Evolutionary conservation across 1,140 invertebrate species (phyloP), one percentile per base, ranked within the genome.

Genomic region (Batillaria attramentaria): DNA sequence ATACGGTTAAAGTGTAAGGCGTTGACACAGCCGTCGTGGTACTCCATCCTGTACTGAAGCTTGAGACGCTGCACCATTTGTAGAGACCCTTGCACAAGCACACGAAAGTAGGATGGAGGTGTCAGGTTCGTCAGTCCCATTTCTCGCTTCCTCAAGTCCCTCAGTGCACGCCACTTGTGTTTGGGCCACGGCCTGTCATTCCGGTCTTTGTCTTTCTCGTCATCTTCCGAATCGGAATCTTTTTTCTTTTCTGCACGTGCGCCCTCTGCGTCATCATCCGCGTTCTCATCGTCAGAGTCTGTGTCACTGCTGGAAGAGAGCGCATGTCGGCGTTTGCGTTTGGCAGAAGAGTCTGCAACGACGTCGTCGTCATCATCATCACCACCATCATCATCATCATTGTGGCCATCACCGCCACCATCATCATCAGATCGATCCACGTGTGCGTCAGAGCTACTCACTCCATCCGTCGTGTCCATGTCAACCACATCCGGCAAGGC

Each of bases 1-100:
- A 91, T 85, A 70, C 93, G 93, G 92, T 97, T 97, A 90, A 98
- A 99, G 91, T 96, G 95, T 54, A 99, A 92, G 65, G 95, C 94
- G 92, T 98, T 98, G 16, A 98, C 97, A 93, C 97, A 98, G 60
- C 97, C 97, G 85, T 92, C 91, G 91, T 98, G 97, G 81, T 94
- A 93, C 43, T 95, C 93, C 85, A 99, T 91, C 88, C 94, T 94
- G 83, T 94, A 93, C 90, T 95, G 93, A 42, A 97, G 91, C 87
- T 97, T 93, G 85, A 99, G 91, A 80, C 95, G 93, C 90, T 97
- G 94, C 10, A 97, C 95, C 82, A 94, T 94, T 94, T 95, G 94
- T 37, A 97, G 91, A 33, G 96, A 97, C 13, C 94, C 95, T 87
- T 96, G 96, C 90, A 95, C 96, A 50, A 93, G 92, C 66, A 93